Base-by-base conservation (phyloP, 2,113 vertebrate genomes). In the Epinephelus moara region DNA sequence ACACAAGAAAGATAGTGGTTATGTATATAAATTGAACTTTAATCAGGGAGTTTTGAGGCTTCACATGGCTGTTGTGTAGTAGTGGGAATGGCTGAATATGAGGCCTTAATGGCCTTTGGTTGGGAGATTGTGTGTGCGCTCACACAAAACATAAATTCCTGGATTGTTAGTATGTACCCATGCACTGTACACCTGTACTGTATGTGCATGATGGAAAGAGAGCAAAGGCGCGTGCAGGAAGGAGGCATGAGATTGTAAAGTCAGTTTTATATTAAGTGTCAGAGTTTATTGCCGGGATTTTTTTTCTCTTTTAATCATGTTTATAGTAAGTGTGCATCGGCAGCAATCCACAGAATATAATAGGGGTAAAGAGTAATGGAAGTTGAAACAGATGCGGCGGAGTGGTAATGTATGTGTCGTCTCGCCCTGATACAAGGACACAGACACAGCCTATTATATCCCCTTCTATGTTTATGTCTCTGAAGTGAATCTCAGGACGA, bases 271-370 rank as follows among this genome's bases (percentile, higher is more conserved):
- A 85, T 76, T 70, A 90, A 83, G 84, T 69, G 82, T 84, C 88
- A 63, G 67, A 84, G 25, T 91, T 91, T 86, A 90, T 79, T 77
- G 79, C 49, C 2, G 1, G 50, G 18, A 59, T 70, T 71, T 80
- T 79, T 67, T 79, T 61, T 55, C 57, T 72, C 40, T 90, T 91
- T 89, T 90, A 88, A 93, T 91, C 87, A 81, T 89, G 85, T 93
- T 89, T 86, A 85, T 84, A 85, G 87, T 77, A 80, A 85, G 84
- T 67, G 78, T 83, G 88, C 81, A 61, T 87, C 74, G 3, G 75
- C 82, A 80, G 85, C 77, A 81, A 67, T 85, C 62, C 56, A 18
- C 67, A 0, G 61, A 78, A 69, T 80, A 78, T 78, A 90, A 89
- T 70, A 17, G 71, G 62, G 66, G 37, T 76, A 68, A 88, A 81